Evolutionary conservation across 92 coral and sea anemone species (phyloP), one percentile per base, ranked within the genome.

Genomic region (Actinernus sp.): DNA sequence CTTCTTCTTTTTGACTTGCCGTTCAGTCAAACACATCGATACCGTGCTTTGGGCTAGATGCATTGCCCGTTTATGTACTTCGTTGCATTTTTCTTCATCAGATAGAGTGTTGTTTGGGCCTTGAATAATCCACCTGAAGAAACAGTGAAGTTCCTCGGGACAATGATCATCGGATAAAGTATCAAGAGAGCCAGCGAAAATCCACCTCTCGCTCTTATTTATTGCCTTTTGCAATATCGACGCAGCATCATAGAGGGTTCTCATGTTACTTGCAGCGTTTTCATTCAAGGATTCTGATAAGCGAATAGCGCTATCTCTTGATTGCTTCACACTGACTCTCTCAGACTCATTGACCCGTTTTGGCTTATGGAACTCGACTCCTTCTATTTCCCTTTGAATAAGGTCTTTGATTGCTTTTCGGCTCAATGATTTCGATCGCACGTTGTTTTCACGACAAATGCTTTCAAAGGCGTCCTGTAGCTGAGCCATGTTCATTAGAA

Each of bases 1-100:
- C 55, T 70, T 68, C 19, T 14, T 51, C 43, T 55, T 70, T 14
- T 18, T 67, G 11, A n/a, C 43, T 57, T 78, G 85, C 4, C 78
- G 19, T 5, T 79, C 81, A 12, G 88, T 73, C 26, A 82, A 29
- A 22, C 57, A 23, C 89, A 82, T 45, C 19, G 83, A 58, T n/a
- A 82, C 30, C 24, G 87, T 60, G 20, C 24, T 58, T 31, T 82
- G 89, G 13, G 74, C 60, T 17, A 76, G 49, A 44, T 64, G 76
- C 32, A 56, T 25, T 0, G 81, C 75, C 2, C 85, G 85, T 24
- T 49, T 76, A 71, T 76, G 68, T 4, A 69, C 81, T 63, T 84
- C 81, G 55, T 60, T 48, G 26, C 4, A 11, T 63, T 84, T 84
- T 68, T 60, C 65, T 37, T 83, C 73, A 12, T 45, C 18, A 45